These are phyloP conservation scores for Leucoraja erinaceus DNA, from an alignment of 2,113 vertebrate species.

Conservation along the genomic window DNA sequence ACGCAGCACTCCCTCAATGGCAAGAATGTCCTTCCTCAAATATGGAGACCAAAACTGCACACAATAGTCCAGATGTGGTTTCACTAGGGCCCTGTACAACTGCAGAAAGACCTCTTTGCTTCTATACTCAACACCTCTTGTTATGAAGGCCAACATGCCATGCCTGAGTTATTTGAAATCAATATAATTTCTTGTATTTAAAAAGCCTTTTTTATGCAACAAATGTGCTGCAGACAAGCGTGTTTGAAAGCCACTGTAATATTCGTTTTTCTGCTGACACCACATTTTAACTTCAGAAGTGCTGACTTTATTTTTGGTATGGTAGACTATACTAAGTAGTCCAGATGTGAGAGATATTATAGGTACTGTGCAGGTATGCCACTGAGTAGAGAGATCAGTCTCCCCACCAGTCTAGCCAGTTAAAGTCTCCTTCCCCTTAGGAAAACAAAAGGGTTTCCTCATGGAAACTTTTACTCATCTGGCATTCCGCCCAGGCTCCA, in stretches of 20 bases:
- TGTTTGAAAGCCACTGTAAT: neutral
- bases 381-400: slow-evolving; percentile 51
- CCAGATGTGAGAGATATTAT: slow-evolving; percentile 50
- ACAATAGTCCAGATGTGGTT: no score
- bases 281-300: slow-evolving; percentile 45
- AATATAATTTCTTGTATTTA: neutral
- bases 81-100: no score
- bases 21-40: no score
- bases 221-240: neutral
- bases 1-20: no score
- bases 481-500: slow-evolving; percentile 64
- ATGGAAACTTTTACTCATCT: slow-evolving; percentile 87
- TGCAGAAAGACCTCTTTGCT: no score
- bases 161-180: neutral
- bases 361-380: slow-evolving; percentile 51
- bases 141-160: no score
- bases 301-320: slow-evolving; percentile 41
- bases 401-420: slow-evolving; percentile 48
- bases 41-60: no score
- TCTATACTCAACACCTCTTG: no score
- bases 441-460: slow-evolving; percentile 73
- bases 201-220: neutral
- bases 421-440: slow-evolving; percentile 51
- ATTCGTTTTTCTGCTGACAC: slow-evolving; percentile 17
- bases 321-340: slow-evolving; percentile 51